Evolutionary conservation across 2,888 invertebrate genomes (phyloP).

Genomic region (Troides aeacus): DNA sequence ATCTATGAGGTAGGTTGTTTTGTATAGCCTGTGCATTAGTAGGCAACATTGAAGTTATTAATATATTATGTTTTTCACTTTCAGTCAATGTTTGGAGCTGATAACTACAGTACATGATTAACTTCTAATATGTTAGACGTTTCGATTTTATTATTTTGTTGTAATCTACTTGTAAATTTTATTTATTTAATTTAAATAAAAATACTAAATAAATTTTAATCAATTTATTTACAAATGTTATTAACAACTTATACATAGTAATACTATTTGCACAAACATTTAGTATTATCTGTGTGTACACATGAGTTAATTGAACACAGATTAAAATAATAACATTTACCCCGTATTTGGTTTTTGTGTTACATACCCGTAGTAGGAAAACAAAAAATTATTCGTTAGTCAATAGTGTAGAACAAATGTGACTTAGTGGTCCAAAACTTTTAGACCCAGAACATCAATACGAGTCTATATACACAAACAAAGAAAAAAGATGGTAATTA

Average conservation of each 20-base stretch:
- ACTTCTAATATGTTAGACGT: constrained; percentile 32
- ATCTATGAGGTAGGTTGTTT: constrained; percentile 32
- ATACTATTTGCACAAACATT: constrained; percentile 51
- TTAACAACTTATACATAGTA: constrained; percentile 52
- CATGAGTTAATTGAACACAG: constrained; percentile 42
- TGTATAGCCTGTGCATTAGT: constrained; percentile 32
- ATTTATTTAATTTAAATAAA: constrained; percentile 40
- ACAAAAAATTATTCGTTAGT: constrained; percentile 27
- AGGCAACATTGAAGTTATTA: constrained; percentile 30
- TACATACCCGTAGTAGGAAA: constrained; percentile 50
- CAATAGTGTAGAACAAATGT: constrained; percentile 10
- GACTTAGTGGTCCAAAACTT: constrained; percentile 5
- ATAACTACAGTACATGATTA: constrained; percentile 63
- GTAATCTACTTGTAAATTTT: constrained; percentile 14
- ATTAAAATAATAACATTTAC: constrained; percentile 34
- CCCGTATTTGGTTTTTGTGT: constrained; percentile 52
- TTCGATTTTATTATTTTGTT: constrained; percentile 32
- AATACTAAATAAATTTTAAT: constrained; percentile 39
- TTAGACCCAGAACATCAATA: constrained; percentile 10
- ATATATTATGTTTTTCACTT: constrained; percentile 50
- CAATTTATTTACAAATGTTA: constrained; percentile 51
- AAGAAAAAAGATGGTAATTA: constrained; percentile 8
- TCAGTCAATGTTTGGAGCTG: constrained; percentile 73
- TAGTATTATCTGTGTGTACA: constrained; percentile 54
- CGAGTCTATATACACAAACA: constrained; percentile 11